Percentiles rank a stretch among this genome's conserved stretches.
Conservation (phyloP, 2,888 invertebrate species). For the Camptogramma bilineatum region DNA sequence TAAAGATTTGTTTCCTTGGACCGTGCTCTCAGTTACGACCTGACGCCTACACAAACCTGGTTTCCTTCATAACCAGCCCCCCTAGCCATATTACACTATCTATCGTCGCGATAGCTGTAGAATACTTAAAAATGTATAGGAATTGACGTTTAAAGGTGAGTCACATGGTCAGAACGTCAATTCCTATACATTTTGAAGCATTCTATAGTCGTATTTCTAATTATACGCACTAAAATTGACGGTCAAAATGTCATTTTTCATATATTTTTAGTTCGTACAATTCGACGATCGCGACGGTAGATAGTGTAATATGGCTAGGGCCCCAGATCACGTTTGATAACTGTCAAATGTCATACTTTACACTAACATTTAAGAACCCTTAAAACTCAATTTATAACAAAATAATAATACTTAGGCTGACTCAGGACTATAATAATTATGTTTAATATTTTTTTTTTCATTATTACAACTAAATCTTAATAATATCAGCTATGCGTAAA, state of each 20-base stretch:
- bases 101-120: too few relatives aligned
- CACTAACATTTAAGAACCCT: conserved; percentile 44
- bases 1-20: neutral
- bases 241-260: too few relatives aligned
- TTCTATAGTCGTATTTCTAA: too few relatives aligned
- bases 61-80: neutral
- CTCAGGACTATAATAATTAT: conserved; percentile 61
- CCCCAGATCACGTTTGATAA: conserved; percentile 25
- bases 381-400: conserved; percentile 54
- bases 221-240: too few relatives aligned
- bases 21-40: neutral
- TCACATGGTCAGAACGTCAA: too few relatives aligned
- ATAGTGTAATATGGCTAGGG: too few relatives aligned
- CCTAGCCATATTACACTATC: too few relatives aligned
- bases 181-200: too few relatives aligned
- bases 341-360: conserved; percentile 50
- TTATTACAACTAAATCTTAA: conserved; percentile 73
- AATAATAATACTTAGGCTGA: conserved; percentile 76
- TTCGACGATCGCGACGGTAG: too few relatives aligned
- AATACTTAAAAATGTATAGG: too few relatives aligned
- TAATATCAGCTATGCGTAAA: conserved; percentile 69
- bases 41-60: neutral
- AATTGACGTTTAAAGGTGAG: too few relatives aligned
- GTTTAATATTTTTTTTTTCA: conserved; percentile 50
- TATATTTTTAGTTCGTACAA: too few relatives aligned